Evolutionary conservation across 2,797 vertebrate species (phyloP), one percentile per base, ranked within the genome.

Genomic region (Dallia pectoralis): DNA sequence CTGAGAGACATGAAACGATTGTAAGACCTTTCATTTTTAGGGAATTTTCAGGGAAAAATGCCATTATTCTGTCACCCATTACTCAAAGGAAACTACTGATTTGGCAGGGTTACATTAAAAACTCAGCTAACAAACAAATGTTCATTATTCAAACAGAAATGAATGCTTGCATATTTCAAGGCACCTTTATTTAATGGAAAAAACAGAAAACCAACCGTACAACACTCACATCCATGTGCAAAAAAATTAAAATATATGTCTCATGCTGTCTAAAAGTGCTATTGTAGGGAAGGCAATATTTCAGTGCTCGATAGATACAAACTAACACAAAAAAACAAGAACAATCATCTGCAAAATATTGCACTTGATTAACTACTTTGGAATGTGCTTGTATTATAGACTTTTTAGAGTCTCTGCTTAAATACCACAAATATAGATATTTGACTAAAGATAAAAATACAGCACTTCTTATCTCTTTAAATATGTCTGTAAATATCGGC

Each of bases 121-220:
- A 47, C 25, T 68, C 30, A 12, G 32, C 56, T 40, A 33, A 51
- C 40, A 70, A 63, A 63, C 27, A 12, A 14, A 14, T 2, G 49
- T 30, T 51, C 6, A 30, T 63, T 62, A 29, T 62, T 73, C 16
- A 73, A 56, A 47, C 68, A 47, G 8, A 80, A 87, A 84, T 25
- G n/a, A 85, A 40, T 12, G 22, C 67, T n/a, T 77, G 27, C 5
- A 62, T 73, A 69, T 79, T 87, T 81, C 86, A 71, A 87, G 71
- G 82, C 92, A 92, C 83, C 91, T 97, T 98, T 97, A 97, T 97
- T 98, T 92, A 88, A 93, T 95, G 95, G 94, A 93, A 93, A 96
- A 93, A 93, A 78, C 81, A 84, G 79, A 77, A 94, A 93, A 73
- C 87, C 91, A 89, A 44, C 40, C 40, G 3, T 92, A 94, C 91